Base-by-base conservation (phyloP, 92 coral and sea anemone species). In the Parazoanthus atlanticus region DNA sequence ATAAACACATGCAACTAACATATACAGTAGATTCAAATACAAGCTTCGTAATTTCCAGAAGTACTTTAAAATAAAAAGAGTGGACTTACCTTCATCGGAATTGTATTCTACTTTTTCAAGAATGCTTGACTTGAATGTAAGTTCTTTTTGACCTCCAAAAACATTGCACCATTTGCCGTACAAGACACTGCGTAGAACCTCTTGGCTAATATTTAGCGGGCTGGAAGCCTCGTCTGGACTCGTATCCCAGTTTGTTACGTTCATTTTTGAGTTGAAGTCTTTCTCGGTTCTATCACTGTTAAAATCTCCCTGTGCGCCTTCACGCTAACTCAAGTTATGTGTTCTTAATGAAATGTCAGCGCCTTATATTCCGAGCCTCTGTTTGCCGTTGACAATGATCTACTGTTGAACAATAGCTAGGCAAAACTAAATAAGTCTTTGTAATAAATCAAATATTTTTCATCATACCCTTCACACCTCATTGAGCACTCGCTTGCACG, bases 151-250 rank as follows among this genome's bases (percentile, higher is more conserved):
- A 34, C 95, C 98, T 40, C 99, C 99, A 86, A 97, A 94, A 43
- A 94, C 99, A 88, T 95, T 97, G 88, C 99, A 97, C 99, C 99
- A 97, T 90, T 97, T 97, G 16, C 99, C 99, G 76, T 97, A 97
- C 47, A 97, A 92, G 33, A 97, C 99, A 80, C 99, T 97, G 32
- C 99, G 89, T 9, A 97, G 91, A 72, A 97, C 95, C 85, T 97
- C 99, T 91, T 97, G 99, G 71, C 97, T 95, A 34, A 97, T 97
- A 70, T 95, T 96, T 11, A 97, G 91, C 31, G 97, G 89, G 74
- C 91, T 91, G 52, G 94, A 54, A 34, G 88, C 94, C 82, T 85
- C 80, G 72, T 86, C 81, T 34, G 5, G 33, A 19, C 77, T 46
- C 12, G 41, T 81, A 54, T 86, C 90, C 93, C 93, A 91, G 85